Conservation (phyloP, 2,797 vertebrate species). For the Rhynchonycteris naso region DNA sequence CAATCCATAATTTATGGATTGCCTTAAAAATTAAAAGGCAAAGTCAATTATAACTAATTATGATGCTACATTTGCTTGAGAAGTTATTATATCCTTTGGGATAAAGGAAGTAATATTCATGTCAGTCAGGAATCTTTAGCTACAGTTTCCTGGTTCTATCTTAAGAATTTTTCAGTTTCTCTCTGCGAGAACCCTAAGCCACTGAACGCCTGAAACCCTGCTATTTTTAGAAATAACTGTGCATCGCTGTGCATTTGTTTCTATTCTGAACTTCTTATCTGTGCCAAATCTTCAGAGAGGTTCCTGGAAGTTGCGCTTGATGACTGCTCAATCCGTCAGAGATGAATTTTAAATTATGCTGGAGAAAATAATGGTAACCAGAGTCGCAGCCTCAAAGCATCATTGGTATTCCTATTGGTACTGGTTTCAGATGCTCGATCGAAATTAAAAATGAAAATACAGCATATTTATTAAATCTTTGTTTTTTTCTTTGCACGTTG, state of each 20-base stretch:
- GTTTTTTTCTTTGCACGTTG: neutral
- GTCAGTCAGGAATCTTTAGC: slow-evolving; percentile 84
- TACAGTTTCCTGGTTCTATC: slow-evolving; percentile 72
- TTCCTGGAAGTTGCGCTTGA: slow-evolving; percentile 63
- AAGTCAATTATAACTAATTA: slow-evolving; percentile 87
- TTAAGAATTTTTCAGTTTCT: slow-evolving; percentile 64
- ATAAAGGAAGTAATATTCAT: slow-evolving; percentile 83
- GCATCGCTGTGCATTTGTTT: slow-evolving; percentile 35
- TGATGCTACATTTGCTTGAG: slow-evolving; percentile 84
- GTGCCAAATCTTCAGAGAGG: slow-evolving; percentile 69
- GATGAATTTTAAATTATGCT: slow-evolving; percentile 53
- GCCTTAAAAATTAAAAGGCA: slow-evolving; percentile 86
- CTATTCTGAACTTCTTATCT: slow-evolving; percentile 58
- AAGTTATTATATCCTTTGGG: slow-evolving; percentile 85
- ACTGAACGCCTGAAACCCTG: slow-evolving; percentile 49
- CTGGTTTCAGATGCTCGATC: neutral
- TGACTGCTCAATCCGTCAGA: slow-evolving; percentile 69
- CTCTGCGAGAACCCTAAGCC: slow-evolving; percentile 64
- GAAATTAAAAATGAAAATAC: neutral
- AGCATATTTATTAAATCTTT: neutral
- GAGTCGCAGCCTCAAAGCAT: neutral
- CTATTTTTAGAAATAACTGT: slow-evolving; percentile 74
- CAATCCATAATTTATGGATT: slow-evolving; percentile 86
- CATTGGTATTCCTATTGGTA: neutral
- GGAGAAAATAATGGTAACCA: slow-evolving; percentile 43